Percentiles rank a stretch among this genome's conserved stretches.
phyloP scores from a whole-genome alignment of 2,797 vertebrate genomes.

The Myotis planiceps region DNA sequence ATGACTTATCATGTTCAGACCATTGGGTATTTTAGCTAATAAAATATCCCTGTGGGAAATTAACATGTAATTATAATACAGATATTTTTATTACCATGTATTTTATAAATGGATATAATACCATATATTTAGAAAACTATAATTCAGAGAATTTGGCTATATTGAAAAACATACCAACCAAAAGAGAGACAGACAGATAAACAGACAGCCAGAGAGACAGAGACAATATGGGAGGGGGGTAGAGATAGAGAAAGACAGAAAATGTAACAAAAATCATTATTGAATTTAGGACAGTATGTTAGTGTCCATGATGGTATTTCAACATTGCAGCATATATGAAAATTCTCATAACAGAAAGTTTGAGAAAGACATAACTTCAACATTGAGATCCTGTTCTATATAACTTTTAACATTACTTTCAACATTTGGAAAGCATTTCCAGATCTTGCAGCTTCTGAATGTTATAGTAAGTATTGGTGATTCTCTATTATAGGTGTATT shows the following conservation, averaged over 20 bases:
- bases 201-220: neutral
- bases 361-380: neutral
- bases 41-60: neutral
- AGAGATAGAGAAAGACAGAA: neutral
- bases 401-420: neutral
- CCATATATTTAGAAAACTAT: neutral
- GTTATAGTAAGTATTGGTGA: neutral
- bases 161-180: neutral
- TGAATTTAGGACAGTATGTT: neutral
- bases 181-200: neutral
- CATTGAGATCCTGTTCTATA: neutral
- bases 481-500: neutral
- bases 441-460: neutral
- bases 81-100: neutral
- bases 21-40: neutral
- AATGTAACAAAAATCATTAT: neutral
- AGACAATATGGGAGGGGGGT: neutral
- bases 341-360: neutral
- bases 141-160: constrained; percentile 22
- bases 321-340: neutral
- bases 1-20: neutral
- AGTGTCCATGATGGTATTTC: neutral
- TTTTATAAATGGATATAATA: neutral
- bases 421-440: constrained; percentile 9
- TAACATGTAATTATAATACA: constrained; percentile 7